Percentiles rank a stretch among this genome's conserved stretches.
Conservation (phyloP, 2,797 vertebrate species). For the Cyclura pinguis region DNA sequence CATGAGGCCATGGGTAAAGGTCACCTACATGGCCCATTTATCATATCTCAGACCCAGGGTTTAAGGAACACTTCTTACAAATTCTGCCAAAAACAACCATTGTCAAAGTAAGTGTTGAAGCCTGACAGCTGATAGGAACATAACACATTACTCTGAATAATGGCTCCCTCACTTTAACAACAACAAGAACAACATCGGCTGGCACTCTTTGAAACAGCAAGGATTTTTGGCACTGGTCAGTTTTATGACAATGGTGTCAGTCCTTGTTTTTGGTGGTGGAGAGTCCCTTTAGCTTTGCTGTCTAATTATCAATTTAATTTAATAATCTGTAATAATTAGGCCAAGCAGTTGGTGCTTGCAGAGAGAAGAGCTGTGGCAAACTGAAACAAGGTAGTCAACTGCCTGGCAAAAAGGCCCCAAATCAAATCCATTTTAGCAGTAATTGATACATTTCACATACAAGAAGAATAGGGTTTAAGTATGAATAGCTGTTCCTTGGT, state of each 20-base stretch:
- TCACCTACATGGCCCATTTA: constrained; percentile 83
- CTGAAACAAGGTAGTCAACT: constrained; percentile 1
- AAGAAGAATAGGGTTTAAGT: background rate
- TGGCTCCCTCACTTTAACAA: constrained; percentile 45
- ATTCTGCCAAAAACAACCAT: constrained; percentile 77
- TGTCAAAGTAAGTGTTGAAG: constrained; percentile 71
- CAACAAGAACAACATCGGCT: constrained; percentile 33
- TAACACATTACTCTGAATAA: constrained; percentile 62
- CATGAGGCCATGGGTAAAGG: constrained; percentile 80
- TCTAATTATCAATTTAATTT: constrained; percentile 72
- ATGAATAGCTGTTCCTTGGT: background rate
- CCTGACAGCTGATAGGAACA: constrained; percentile 66
- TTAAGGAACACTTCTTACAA: constrained; percentile 73
- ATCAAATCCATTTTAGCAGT: background rate
- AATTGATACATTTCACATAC: background rate
- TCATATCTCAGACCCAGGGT: constrained; percentile 81
- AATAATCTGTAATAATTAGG: constrained; percentile 72
- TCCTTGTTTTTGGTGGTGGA: constrained; percentile 50
- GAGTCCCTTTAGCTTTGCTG: constrained; percentile 63
- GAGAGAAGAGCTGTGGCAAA: constrained; percentile 38
- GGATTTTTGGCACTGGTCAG: constrained; percentile 41
- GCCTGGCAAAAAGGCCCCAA: background rate
- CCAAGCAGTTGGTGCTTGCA: constrained; percentile 55
- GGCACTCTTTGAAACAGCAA: constrained; percentile 62
- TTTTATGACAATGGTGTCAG: constrained; percentile 48